Conservation (phyloP, 1,140 invertebrate species). For the Leguminivora glycinivorella region DNA sequence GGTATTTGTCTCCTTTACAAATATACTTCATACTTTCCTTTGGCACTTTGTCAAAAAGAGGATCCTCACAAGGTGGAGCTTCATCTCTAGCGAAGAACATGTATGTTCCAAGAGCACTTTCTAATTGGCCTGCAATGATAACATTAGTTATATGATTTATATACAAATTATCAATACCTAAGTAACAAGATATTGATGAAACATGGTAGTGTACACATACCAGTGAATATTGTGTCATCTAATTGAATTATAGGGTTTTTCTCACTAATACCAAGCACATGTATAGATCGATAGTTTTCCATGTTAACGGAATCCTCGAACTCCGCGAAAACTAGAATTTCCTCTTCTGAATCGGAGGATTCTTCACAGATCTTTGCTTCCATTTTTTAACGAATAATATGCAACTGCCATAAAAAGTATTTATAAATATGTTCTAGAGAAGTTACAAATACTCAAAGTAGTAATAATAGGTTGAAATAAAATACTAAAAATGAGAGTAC, state of each 20-base stretch:
- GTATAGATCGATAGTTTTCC: conserved; percentile 59
- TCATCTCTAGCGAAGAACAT: conserved; percentile 74
- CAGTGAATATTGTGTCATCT: conserved; percentile 68
- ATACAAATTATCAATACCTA: not conserved
- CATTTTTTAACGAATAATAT: not conserved
- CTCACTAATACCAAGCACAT: conserved; percentile 65
- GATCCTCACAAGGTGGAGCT: conserved; percentile 49
- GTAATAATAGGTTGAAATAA: not conserved
- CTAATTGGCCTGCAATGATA: conserved; percentile 62
- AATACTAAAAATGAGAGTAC: not conserved
- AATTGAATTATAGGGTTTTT: conserved; percentile 65
- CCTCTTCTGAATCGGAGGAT: conserved; percentile 55
- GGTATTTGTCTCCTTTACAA: conserved; percentile 65
- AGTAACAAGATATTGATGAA: too few relatives aligned
- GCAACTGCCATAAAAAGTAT: not conserved
- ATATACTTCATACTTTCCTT: conserved; percentile 68
- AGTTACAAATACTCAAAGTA: not conserved
- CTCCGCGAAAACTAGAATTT: conserved; percentile 64
- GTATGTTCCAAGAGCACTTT: conserved; percentile 67
- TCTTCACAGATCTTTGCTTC: conserved; percentile 11
- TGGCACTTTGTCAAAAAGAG: conserved; percentile 68
- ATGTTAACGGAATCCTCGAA: conserved; percentile 64
- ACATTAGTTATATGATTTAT: conserved; percentile 1
- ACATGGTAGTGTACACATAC: conserved; percentile 35
- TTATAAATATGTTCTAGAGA: not conserved